Conservation (phyloP, 2,888 invertebrate genomes). For the Nomada fabriciana region DNA sequence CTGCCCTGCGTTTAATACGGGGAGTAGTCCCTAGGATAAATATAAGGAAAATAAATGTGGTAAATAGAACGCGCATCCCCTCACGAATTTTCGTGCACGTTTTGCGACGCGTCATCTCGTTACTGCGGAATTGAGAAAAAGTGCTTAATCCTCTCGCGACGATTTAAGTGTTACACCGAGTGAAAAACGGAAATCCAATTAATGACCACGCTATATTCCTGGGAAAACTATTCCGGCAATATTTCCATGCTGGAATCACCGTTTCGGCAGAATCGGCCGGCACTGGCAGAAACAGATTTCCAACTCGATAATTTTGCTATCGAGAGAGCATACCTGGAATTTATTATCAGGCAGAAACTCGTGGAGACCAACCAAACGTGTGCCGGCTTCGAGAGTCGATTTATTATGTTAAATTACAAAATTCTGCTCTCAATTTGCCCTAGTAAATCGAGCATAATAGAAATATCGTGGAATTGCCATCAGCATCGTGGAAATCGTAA, state of each 20-base stretch:
- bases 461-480: background rate
- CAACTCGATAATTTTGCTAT: background rate
- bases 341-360: background rate
- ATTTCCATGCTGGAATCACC: background rate
- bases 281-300: conserved; percentile 3
- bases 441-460: background rate
- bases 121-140: background rate
- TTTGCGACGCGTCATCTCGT: background rate
- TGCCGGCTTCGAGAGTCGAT: conserved; percentile 4
- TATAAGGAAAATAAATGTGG: too few species aligned
- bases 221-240: background rate
- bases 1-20: too few species aligned
- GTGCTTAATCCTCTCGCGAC: background rate
- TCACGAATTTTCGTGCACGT: background rate
- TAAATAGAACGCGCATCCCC: background rate
- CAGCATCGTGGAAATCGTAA: background rate
- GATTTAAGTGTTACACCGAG: background rate
- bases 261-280: background rate
- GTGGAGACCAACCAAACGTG: too few species aligned
- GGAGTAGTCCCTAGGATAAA: too few species aligned
- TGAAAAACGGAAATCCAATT: background rate
- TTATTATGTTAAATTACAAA: background rate
- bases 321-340: background rate
- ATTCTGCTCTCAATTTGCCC: background rate
- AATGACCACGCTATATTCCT: background rate